Conservation (phyloP, 2,797 vertebrate genomes). For the Cirrhinus molitorella region DNA sequence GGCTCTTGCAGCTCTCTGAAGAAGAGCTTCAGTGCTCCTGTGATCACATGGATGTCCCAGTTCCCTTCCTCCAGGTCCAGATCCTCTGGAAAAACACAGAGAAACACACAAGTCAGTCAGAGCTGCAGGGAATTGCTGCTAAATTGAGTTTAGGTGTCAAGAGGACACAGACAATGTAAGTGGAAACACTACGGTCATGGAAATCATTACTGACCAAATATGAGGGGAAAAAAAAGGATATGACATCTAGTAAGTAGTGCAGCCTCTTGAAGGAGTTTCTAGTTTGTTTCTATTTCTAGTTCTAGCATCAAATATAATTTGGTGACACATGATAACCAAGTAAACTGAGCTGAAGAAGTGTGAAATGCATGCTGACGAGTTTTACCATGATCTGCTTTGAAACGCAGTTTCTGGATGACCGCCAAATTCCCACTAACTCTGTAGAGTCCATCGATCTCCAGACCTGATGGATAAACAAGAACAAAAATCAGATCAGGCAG, state of each 20-base stretch:
- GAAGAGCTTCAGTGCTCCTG: conserved; percentile 93
- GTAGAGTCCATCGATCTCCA: conserved; percentile 94
- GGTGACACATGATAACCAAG: neutral
- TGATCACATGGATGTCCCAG: conserved; percentile 96
- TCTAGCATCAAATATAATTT: neutral
- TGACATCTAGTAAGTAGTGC: neutral
- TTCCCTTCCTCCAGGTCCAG: conserved; percentile 91
- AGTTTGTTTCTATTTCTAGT: neutral
- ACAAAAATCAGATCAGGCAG: neutral
- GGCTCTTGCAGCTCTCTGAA: conserved; percentile 93
- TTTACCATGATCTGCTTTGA: conserved; percentile 92
- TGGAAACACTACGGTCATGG: neutral
- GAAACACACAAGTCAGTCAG: neutral
- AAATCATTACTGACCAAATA: neutral
- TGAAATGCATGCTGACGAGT: neutral
- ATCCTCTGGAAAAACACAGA: conserved; percentile 80
- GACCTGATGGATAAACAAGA: conserved; percentile 74
- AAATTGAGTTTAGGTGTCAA: neutral
- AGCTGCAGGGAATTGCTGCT: neutral
- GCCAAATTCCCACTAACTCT: conserved; percentile 95
- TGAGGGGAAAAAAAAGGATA: neutral
- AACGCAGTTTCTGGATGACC: conserved; percentile 93
- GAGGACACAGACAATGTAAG: neutral
- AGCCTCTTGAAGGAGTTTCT: neutral
- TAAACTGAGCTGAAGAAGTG: neutral